Conservation (phyloP, 2,888 invertebrate genomes). For the Brenthis ino region DNA sequence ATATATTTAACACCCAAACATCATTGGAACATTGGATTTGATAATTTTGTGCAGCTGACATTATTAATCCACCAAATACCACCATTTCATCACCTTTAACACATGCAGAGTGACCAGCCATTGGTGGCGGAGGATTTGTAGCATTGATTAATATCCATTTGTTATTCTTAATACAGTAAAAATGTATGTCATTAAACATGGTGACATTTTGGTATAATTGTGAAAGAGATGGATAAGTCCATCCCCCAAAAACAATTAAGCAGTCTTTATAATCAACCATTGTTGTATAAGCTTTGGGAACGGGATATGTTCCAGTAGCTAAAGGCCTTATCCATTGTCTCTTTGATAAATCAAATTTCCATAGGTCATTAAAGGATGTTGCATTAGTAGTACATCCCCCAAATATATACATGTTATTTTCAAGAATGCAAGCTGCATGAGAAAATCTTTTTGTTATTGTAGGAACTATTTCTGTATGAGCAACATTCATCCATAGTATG, state of each 20-base stretch:
- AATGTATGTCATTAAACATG: constrained; percentile 95
- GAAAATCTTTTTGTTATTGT: constrained; percentile 96
- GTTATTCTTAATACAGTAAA: constrained; percentile 90
- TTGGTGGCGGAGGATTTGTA: constrained; percentile 88
- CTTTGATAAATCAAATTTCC: constrained; percentile 94
- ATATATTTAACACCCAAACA: constrained; percentile 93
- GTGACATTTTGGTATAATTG: constrained; percentile 93
- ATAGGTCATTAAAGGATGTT: constrained; percentile 98
- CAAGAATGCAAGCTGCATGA: constrained; percentile 92
- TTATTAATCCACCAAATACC: constrained; percentile 88
- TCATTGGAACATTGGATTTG: constrained; percentile 87
- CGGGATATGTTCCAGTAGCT: constrained; percentile 93
- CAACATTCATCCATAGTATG: constrained; percentile 87
- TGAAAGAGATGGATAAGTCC: constrained; percentile 95
- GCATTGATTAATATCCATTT: constrained; percentile 88
- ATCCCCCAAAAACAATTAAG: constrained; percentile 95
- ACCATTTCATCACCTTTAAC: constrained; percentile 92
- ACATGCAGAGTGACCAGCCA: constrained; percentile 96
- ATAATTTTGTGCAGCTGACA: constrained; percentile 73
- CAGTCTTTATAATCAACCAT: constrained; percentile 93
- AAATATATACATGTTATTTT: constrained; percentile 96
- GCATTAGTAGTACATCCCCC: constrained; percentile 97
- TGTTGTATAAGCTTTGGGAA: constrained; percentile 97
- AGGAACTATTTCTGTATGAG: constrained; percentile 82
- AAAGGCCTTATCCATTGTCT: constrained; percentile 92